These are phyloP conservation scores for Crotophaga sulcirostris DNA, from an alignment of 2,113 vertebrate genomes.

Conservation along the genomic window DNA sequence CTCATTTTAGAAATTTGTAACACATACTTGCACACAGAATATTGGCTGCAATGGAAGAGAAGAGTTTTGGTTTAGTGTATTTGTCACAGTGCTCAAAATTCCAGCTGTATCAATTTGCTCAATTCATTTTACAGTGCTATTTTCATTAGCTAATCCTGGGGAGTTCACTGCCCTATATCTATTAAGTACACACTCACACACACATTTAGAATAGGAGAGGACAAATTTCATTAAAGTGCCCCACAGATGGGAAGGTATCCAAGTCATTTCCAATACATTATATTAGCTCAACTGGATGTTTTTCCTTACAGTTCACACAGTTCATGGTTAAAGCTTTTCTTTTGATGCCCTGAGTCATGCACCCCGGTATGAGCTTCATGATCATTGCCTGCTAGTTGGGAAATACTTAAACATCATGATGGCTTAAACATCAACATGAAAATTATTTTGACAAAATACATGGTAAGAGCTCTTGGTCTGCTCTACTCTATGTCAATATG, in stretches of 20 bases:
- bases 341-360: not conserved
- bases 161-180: not conserved
- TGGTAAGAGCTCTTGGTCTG: conserved; percentile 41
- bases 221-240: conserved; percentile 30
- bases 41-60: not conserved
- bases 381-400: not conserved
- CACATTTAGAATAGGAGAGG: not conserved
- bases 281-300: not conserved
- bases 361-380: not conserved
- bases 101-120: conserved; percentile 26
- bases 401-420: conserved; percentile 35
- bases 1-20: conserved; percentile 1
- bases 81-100: conserved; percentile 35
- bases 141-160: conserved; percentile 51
- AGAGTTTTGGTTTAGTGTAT: not conserved
- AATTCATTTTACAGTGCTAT: conserved; percentile 44
- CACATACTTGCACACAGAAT: not conserved
- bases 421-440: conserved; percentile 53
- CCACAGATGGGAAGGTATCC: conserved; percentile 17
- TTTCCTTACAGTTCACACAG: conserved; percentile 25
- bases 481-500: conserved; percentile 55
- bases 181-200: not conserved
- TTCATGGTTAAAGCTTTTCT: conserved; percentile 40
- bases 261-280: conserved; percentile 37
- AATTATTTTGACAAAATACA: conserved; percentile 71